Conservation (phyloP, 2,888 invertebrate genomes). For the Limnephilus rhombicus region DNA sequence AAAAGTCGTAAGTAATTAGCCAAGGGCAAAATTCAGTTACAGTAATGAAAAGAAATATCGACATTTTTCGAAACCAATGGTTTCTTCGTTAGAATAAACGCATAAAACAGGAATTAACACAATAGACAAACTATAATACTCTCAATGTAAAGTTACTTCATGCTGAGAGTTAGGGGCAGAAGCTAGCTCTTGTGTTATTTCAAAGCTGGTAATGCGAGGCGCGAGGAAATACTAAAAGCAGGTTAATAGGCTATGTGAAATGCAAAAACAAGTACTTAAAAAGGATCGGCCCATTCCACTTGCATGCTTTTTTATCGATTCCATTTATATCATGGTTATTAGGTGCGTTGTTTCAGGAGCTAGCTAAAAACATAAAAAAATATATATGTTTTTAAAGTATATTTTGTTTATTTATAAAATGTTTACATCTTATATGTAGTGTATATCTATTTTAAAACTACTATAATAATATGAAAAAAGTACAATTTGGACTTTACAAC, state of each 20-base stretch:
- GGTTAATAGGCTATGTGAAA: conserved; percentile 60
- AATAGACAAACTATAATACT: too few relatives aligned
- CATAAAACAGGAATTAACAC: too few relatives aligned
- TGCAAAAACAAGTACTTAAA: conserved; percentile 48
- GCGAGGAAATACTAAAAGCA: conserved; percentile 51
- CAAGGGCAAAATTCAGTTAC: not conserved
- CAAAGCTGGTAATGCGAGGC: not conserved
- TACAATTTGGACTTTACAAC: too few relatives aligned
- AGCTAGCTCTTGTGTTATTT: not conserved
- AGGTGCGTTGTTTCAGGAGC: not conserved
- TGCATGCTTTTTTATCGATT: not conserved
- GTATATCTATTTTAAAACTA: too few relatives aligned
- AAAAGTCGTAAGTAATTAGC: conserved; percentile 33
- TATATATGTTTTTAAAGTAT: too few relatives aligned
- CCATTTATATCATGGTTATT: not conserved
- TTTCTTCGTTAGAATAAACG: too few relatives aligned
- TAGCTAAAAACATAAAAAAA: too few relatives aligned
- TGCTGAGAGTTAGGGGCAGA: not conserved
- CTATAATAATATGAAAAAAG: too few relatives aligned
- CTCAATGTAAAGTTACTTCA: not conserved
- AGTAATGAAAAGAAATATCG: too few relatives aligned
- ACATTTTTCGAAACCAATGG: too few relatives aligned
- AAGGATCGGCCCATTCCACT: conserved; percentile 6
- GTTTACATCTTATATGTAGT: too few relatives aligned
- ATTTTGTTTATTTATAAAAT: too few relatives aligned